These are phyloP conservation scores for Sylvietta virens DNA, from an alignment of 2,113 vertebrate species.

Conservation along the genomic window DNA sequence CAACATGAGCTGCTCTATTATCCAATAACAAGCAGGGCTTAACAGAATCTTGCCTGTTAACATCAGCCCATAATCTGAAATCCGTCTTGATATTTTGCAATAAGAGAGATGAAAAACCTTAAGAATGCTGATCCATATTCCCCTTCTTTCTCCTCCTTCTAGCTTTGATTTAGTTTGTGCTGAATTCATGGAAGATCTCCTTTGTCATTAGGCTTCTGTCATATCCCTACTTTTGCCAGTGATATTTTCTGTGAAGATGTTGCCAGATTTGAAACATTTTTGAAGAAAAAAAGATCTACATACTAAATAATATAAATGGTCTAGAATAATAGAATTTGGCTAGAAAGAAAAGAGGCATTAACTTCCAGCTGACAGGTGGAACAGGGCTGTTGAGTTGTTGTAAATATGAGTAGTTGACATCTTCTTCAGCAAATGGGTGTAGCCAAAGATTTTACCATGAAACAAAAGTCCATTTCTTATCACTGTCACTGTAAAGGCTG, in stretches of 20 bases:
- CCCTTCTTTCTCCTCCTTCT: background rate
- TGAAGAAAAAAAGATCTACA: background rate
- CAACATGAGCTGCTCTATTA: background rate
- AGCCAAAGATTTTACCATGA: background rate
- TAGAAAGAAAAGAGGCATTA: background rate
- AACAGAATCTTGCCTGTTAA: background rate
- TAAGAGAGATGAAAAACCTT: background rate
- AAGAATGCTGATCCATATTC: background rate
- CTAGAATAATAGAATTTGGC: background rate
- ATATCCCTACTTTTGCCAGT: background rate
- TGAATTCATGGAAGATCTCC: background rate
- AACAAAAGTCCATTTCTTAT: background rate
- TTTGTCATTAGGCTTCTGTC: background rate
- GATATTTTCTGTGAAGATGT: background rate
- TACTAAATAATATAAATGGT: background rate
- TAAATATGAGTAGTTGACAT: background rate
- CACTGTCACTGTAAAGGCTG: background rate
- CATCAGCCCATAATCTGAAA: background rate
- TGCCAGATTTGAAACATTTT: background rate
- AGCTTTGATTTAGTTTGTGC: background rate
- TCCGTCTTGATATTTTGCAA: background rate
- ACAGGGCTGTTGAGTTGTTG: background rate
- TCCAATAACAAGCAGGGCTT: background rate
- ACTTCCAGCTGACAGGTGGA: background rate
- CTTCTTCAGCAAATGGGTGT: background rate